phyloP scores from a whole-genome alignment of 2,888 invertebrate genomes.

The Rambutsinella grinnellia region DNA sequence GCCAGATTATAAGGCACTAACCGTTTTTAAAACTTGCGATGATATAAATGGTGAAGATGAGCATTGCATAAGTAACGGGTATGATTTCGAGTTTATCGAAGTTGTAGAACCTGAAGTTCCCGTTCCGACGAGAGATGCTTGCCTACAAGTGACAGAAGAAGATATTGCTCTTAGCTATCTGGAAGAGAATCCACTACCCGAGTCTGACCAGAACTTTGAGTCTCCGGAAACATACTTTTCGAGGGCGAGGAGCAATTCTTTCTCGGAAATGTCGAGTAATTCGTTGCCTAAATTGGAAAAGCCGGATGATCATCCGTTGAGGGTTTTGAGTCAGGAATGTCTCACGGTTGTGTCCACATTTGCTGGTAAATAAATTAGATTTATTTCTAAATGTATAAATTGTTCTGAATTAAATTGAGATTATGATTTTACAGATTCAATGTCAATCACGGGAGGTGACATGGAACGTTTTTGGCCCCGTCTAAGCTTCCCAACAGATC shows the following conservation, averaged over 20 bases:
- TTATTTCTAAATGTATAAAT: background rate
- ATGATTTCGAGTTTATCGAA: conserved; percentile 84
- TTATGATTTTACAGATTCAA: conserved; percentile 58
- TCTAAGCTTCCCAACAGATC: conserved; percentile 58
- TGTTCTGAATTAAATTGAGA: background rate
- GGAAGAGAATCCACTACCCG: conserved; percentile 77
- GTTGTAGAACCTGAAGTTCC: conserved; percentile 84
- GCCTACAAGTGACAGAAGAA: conserved; percentile 89
- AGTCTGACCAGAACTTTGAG: conserved; percentile 79
- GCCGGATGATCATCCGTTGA: conserved; percentile 81
- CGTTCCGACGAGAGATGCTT: conserved; percentile 88
- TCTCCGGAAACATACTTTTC: conserved; percentile 57
- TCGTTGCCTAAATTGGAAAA: conserved; percentile 56
- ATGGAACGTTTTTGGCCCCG: conserved; percentile 66
- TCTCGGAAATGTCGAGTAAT: conserved; percentile 57
- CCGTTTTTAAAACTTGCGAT: conserved; percentile 76
- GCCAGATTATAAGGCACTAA: conserved; percentile 72
- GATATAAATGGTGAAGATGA: conserved; percentile 70
- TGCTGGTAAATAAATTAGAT: conserved; percentile 73
- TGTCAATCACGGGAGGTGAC: conserved; percentile 61
- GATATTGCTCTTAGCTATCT: conserved; percentile 91
- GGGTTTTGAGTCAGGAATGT: conserved; percentile 92
- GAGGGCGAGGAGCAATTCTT: conserved; percentile 49
- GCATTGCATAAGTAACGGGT: conserved; percentile 75
- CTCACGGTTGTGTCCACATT: conserved; percentile 92